Base-by-base conservation (phyloP, 1,140 invertebrate genomes). In the Penaeus chinensis region DNA sequence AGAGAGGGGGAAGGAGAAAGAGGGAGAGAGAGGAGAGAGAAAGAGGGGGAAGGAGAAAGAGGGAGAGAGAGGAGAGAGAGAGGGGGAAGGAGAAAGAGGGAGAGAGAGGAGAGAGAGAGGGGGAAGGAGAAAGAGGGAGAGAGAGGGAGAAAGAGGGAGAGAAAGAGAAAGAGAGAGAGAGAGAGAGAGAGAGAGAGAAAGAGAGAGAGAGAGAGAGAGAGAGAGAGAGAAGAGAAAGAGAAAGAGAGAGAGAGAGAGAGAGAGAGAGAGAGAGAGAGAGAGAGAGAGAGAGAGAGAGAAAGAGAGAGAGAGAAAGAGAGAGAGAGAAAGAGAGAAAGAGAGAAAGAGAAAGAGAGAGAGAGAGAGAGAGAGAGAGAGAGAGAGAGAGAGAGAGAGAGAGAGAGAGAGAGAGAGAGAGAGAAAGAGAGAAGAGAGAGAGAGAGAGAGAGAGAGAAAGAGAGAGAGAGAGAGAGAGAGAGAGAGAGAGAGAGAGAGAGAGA, bases 121-220 rank as follows among this genome's bases (percentile, higher is more conserved):
- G 63, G 63, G n/a, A 18, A n/a, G 63, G n/a, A 16, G n/a, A 65
- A n/a, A 18, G 63, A n/a, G 63, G n/a, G n/a, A 18, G 63, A n/a
- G 63, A 65, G 63, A 65, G 16, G 63, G 63, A 65, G n/a, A n/a
- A 65, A n/a, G 16, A 65, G n/a, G 63, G 63, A 65, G 63, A 65
- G n/a, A 65, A n/a, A 65, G 16, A 18, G 63, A 65, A n/a, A n/a
- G 16, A n/a, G 63, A n/a, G 63, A n/a, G n/a, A 65, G 63, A 65
- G 63, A 18, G 63, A 65, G 63, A n/a, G n/a, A n/a, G 63, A n/a
- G 63, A n/a, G n/a, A 65, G 63, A 65, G 63, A 65, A n/a, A n/a
- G 63, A 65, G n/a, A n/a, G n/a, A n/a, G 63, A 65, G 63, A 18
- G 63, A n/a, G 63, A 65, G n/a, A 18, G 16, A n/a, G 63, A 65